Conservation (phyloP, 2,888 invertebrate genomes). For the Chymomyza amoena region DNA sequence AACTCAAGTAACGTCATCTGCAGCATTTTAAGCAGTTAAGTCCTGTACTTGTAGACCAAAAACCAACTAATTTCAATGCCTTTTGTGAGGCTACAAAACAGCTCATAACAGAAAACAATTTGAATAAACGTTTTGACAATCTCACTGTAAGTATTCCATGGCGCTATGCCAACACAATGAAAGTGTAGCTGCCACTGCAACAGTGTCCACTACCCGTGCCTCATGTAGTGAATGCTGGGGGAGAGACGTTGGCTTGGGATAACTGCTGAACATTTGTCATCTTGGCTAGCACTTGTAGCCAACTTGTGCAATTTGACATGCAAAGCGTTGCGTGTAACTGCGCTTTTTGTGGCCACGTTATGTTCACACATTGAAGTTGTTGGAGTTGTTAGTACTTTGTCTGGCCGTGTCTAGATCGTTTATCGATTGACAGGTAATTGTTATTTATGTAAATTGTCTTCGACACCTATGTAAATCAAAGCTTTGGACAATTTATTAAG, state of each 20-base stretch:
- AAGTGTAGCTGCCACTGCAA: neutral
- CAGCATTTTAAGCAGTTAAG: no score
- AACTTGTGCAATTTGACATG: constrained; percentile 24
- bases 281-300: constrained; percentile 43
- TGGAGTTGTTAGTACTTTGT: constrained; percentile 24
- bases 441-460: constrained; percentile 69
- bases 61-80: no score
- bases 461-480: constrained; percentile 52
- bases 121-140: neutral
- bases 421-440: constrained; percentile 49
- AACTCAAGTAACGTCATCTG: no score
- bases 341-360: constrained; percentile 46
- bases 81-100: neutral
- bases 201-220: neutral
- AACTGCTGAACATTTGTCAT: constrained; percentile 51
- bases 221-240: neutral
- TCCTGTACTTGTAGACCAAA: no score
- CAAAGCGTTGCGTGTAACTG: constrained; percentile 29
- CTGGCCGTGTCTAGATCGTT: constrained; percentile 70
- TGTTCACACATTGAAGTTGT: constrained; percentile 14
- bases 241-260: neutral
- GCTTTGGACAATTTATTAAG: constrained; percentile 19
- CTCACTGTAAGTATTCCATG: neutral
- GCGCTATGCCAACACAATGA: neutral
- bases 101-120: neutral